Evolutionary conservation across 2,797 vertebrate genomes (phyloP).

Genomic region (Neoniphon sammara): DNA sequence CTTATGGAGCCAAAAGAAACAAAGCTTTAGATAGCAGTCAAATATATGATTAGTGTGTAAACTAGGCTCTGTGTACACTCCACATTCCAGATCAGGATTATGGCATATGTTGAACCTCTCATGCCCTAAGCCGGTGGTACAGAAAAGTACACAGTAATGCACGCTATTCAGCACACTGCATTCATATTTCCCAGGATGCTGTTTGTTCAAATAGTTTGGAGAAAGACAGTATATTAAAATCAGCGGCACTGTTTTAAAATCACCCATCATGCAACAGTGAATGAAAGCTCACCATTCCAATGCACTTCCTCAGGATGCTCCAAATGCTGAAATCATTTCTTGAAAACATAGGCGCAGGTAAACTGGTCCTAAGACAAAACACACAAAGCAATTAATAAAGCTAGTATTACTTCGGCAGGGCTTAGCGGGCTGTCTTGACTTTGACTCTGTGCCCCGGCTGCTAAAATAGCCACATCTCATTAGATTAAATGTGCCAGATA

Average conservation of each 20-base stretch:
- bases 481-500: slow-evolving; percentile 35
- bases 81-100: slow-evolving; percentile 11
- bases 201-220: neutral
- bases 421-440: neutral
- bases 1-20: neutral
- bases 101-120: neutral
- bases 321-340: slow-evolving; percentile 99
- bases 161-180: slow-evolving; percentile 90
- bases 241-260: neutral
- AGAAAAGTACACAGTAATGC: neutral
- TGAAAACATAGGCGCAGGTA: slow-evolving; percentile 97
- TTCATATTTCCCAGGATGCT: slow-evolving; percentile 51
- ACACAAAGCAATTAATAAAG: slow-evolving; percentile 1
- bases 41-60: neutral
- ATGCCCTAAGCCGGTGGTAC: neutral
- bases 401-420: neutral
- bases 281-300: slow-evolving; percentile 91
- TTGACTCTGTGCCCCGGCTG: neutral
- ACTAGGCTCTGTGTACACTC: neutral
- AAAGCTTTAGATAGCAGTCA: slow-evolving; percentile 2
- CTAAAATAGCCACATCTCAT: slow-evolving; percentile 31
- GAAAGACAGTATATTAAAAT: neutral
- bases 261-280: slow-evolving; percentile 36
- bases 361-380: slow-evolving; percentile 84
- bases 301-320: slow-evolving; percentile 98